These are phyloP conservation scores for Galago senegalensis DNA, from an alignment of 2,797 vertebrate species.

Conservation along the genomic window DNA sequence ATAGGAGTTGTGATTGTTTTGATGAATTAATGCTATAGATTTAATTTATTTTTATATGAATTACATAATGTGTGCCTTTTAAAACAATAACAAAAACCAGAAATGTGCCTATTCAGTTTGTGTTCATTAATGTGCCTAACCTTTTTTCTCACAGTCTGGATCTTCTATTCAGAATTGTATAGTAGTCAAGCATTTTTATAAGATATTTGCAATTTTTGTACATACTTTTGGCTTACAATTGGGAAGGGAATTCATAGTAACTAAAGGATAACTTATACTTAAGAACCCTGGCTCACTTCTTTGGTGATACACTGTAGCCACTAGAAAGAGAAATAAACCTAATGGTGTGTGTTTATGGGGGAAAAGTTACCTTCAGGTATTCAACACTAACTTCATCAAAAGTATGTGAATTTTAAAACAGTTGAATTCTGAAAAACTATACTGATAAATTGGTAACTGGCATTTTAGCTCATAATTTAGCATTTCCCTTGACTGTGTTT, in stretches of 20 bases:
- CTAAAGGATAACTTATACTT: slow-evolving; percentile 82
- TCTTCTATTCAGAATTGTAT: slow-evolving; percentile 86
- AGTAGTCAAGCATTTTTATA: slow-evolving; percentile 82
- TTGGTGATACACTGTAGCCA: slow-evolving; percentile 83
- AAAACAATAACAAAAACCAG: slow-evolving; percentile 87
- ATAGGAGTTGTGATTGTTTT: slow-evolving; percentile 88
- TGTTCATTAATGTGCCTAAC: slow-evolving; percentile 90
- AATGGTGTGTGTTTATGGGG: slow-evolving; percentile 69
- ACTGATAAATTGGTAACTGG: slow-evolving; percentile 70
- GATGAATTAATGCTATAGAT: slow-evolving; percentile 89
- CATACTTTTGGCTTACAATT: slow-evolving; percentile 86
- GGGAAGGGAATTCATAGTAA: slow-evolving; percentile 89
- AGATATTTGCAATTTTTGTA: slow-evolving; percentile 77
- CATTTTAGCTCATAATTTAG: slow-evolving; percentile 76
- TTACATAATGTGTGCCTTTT: slow-evolving; percentile 94
- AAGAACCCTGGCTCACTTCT: slow-evolving; percentile 81
- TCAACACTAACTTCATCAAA: slow-evolving; percentile 82
- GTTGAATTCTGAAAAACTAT: slow-evolving; percentile 72
- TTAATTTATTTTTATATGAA: slow-evolving; percentile 92
- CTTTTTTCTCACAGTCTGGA: slow-evolving; percentile 87
- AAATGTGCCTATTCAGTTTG: slow-evolving; percentile 89
- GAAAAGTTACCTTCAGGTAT: slow-evolving; percentile 53
- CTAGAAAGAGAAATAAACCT: slow-evolving; percentile 82
- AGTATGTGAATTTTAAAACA: slow-evolving; percentile 74
- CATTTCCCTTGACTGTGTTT: slow-evolving; percentile 79